Evolutionary conservation across 2,113 vertebrate genomes (phyloP).

Genomic region (Prunella fulvescens): DNA sequence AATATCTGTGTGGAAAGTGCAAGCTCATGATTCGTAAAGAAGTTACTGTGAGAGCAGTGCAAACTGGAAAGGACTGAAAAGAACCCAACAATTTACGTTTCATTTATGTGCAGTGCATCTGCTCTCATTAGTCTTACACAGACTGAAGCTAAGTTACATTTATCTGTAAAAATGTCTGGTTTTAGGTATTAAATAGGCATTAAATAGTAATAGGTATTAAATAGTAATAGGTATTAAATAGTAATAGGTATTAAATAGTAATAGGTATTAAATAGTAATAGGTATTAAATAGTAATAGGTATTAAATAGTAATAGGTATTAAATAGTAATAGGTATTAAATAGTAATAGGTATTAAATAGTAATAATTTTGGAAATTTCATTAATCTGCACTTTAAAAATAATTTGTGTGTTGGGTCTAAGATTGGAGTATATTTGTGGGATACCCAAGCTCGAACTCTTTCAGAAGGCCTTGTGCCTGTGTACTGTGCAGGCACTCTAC

Average conservation of each 20-base stretch:
- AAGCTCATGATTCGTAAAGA: neutral
- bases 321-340: neutral
- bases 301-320: too few relatives aligned
- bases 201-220: neutral
- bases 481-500: neutral
- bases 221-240: too few relatives aligned
- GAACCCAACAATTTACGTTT: fast-evolving
- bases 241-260: neutral
- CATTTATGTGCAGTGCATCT: neutral
- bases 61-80: neutral
- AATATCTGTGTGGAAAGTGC: neutral
- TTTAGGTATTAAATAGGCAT: too few relatives aligned
- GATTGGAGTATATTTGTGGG: neutral
- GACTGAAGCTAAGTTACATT: neutral
- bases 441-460: neutral
- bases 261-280: too few relatives aligned
- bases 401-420: neutral
- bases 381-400: neutral
- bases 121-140: neutral
- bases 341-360: neutral
- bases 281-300: neutral
- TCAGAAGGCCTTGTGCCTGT: neutral
- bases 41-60: neutral
- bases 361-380: neutral
- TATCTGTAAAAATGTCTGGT: neutral